These are phyloP conservation scores for Drosophila anomelani DNA, from an alignment of 2,888 invertebrate species.

Conservation along the genomic window DNA sequence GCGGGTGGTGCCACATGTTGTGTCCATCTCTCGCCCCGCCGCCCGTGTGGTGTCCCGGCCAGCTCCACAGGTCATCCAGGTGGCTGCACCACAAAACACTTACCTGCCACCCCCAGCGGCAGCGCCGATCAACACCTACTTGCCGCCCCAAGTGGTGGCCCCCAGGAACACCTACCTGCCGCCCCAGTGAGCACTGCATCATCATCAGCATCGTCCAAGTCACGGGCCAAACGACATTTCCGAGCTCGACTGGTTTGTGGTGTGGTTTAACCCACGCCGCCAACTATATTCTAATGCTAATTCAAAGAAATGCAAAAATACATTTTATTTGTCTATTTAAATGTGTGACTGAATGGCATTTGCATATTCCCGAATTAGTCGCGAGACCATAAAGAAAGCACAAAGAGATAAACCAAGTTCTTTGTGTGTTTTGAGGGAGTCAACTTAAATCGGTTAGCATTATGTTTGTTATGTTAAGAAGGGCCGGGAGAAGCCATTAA, in stretches of 20 bases:
- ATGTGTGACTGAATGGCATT: constrained; percentile 38
- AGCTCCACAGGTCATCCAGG: constrained; percentile 9
- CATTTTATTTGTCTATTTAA: constrained; percentile 54
- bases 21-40: constrained; percentile 21
- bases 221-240: constrained; percentile 7
- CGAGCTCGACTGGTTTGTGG: constrained; percentile 51
- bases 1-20: constrained; percentile 20
- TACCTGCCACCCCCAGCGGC: constrained; percentile 22
- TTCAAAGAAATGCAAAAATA: constrained; percentile 54
- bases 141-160: constrained; percentile 5
- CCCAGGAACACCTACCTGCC: constrained; percentile 52
- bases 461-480: constrained; percentile 23
- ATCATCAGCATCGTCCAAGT: constrained; percentile 6
- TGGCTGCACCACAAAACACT: constrained; percentile 14
- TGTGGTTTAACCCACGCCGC: constrained; percentile 53
- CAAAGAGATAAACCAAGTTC: constrained; percentile 11
- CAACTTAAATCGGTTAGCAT: background rate
- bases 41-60: background rate
- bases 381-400: constrained; percentile 37
- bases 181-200: constrained; percentile 40
- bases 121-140: constrained; percentile 1
- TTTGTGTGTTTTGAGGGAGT: constrained; percentile 16
- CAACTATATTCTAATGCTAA: constrained; percentile 68
- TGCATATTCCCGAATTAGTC: constrained; percentile 41
- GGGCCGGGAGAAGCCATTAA: constrained; percentile 24